Evolutionary conservation across 2,113 vertebrate genomes (phyloP), one percentile per base, ranked within the genome.

Genomic region (Aramus guarauna): DNA sequence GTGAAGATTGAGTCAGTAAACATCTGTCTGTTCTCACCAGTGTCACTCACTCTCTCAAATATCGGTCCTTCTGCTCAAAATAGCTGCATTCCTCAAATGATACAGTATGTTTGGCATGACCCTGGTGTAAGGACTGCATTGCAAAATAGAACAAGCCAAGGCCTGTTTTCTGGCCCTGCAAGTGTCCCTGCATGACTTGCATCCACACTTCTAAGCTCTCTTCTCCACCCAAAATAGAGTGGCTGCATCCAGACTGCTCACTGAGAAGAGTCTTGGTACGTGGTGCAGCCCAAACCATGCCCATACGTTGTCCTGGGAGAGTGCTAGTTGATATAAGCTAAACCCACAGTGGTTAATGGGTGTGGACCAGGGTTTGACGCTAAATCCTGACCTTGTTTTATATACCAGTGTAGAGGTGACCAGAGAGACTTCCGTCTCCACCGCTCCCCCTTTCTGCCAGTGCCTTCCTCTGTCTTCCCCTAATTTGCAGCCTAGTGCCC

Each of bases 1-100:
- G 67, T 80, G 55, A 85, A 73, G 81, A 63, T 8, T 34, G 59
- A 83, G 88, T 71, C 74, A 43, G 75, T 83, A 91, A 94, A 94
- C 87, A 83, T 90, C 87, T 90, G 71, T 93, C 83, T 85, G 37
- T 81, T 93, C 92, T 97, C 71, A 80, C 63, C 47, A 75, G 18
- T 88, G 67, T 94, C 91, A 73, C 80, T 89, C 58, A 45, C 76
- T 92, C 91, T 76, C 47, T 90, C 90, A 79, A 79, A 39, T 91
- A 83, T 64, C 5, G 0, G 50, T 88, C 72, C 37, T 83, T 92
- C 45, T 77, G 62, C 91, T 95, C 59, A 92, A 80, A 97, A 96
- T 88, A 93, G 67, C 58, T 36, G 21, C 71, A 41, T 84, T 95
- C 74, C 47, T 89, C 69, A 73, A 69, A 84, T 68, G 45, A 64